Conservation (phyloP, 2,113 vertebrate species). For the Ia io region DNA sequence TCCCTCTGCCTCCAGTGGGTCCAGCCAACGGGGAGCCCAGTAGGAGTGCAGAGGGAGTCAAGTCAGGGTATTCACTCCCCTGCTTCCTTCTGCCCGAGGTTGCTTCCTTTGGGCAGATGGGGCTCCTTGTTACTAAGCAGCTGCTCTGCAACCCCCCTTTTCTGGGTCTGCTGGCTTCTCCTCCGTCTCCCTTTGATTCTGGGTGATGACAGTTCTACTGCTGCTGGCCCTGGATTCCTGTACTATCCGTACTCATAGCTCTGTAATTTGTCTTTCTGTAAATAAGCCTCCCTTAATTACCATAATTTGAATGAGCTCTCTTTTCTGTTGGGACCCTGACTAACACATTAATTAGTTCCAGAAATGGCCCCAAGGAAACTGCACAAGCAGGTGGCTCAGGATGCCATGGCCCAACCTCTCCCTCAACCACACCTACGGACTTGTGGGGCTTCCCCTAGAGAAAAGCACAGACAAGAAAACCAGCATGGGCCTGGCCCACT, state of each 20-base stretch:
- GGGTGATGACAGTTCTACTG: neutral
- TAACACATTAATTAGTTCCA: neutral
- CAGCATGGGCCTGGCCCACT: neutral
- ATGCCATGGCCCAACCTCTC: neutral
- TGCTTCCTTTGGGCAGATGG: neutral
- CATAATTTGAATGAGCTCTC: neutral
- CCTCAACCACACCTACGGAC: neutral
- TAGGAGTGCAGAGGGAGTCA: neutral
- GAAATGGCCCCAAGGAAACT: neutral
- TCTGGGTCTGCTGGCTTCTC: neutral
- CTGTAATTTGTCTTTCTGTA: neutral
- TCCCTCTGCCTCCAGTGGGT: neutral
- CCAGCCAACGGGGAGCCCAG: neutral
- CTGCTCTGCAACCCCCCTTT: neutral
- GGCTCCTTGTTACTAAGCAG: neutral
- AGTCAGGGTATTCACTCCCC: neutral
- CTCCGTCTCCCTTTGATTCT: neutral
- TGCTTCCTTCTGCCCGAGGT: neutral
- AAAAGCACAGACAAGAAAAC: neutral
- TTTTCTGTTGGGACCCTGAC: neutral
- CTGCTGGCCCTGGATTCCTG: neutral
- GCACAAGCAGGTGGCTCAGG: neutral
- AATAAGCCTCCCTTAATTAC: neutral
- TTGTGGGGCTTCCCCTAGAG: neutral
- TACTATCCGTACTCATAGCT: neutral